phyloP scores from a whole-genome alignment of 2,113 vertebrate genomes.

The Catharus fuscescens region DNA sequence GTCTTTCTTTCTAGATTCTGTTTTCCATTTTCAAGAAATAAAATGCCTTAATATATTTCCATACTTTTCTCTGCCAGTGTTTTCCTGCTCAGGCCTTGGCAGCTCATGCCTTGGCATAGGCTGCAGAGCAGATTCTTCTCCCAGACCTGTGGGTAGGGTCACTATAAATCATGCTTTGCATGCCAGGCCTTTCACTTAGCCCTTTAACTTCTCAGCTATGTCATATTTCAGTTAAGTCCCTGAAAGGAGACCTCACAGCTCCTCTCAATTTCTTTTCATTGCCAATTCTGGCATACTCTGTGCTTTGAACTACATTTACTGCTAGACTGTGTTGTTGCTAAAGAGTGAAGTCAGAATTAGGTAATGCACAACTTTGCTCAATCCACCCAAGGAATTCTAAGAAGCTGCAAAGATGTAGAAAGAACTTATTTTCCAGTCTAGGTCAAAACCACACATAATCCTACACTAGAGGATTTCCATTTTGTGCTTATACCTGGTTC shows the following conservation, averaged over 20 bases:
- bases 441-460: not conserved
- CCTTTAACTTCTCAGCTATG: not conserved
- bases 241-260: not conserved
- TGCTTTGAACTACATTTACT: not conserved
- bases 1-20: not conserved
- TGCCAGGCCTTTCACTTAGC: not conserved
- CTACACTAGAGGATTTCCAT: not conserved
- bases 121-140: slow-evolving; percentile 39
- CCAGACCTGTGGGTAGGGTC: not conserved
- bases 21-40: slow-evolving; percentile 57
- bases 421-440: not conserved
- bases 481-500: not conserved
- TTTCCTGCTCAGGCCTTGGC: slow-evolving; percentile 54
- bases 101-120: not conserved
- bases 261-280: not conserved
- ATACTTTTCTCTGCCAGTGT: not conserved
- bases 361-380: not conserved
- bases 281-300: not conserved
- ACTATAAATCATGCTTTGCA: not conserved
- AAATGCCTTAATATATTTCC: slow-evolving; percentile 9
- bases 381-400: not conserved
- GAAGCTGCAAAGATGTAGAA: not conserved
- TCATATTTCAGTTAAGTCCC: not conserved
- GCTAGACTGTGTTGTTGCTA: not conserved
- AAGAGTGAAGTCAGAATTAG: slow-evolving; percentile 19